Percentiles rank a stretch among this genome's conserved stretches.
Conservation (phyloP, 2,888 invertebrate species). For the Nebria salina region DNA sequence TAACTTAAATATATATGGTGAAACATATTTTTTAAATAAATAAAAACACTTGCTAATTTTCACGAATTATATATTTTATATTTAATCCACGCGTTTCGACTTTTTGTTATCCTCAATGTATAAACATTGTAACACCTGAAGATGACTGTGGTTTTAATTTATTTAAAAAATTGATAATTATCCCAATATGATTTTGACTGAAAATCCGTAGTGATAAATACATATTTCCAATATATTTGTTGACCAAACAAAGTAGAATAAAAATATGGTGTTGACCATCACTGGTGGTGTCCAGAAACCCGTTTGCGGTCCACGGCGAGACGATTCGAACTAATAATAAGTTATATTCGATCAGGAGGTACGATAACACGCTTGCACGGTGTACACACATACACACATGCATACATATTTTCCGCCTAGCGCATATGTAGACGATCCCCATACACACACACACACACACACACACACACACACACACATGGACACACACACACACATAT, state of each 20-base stretch:
- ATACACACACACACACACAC: constrained; percentile 19
- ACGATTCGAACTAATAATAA: constrained; percentile 47
- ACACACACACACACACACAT: constrained; percentile 14
- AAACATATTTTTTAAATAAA: too few species aligned
- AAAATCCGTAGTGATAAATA: too few species aligned
- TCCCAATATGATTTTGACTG: too few species aligned
- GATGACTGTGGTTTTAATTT: too few species aligned
- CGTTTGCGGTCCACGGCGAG: constrained; percentile 46
- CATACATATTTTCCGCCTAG: constrained; percentile 16
- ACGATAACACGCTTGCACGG: constrained; percentile 41
- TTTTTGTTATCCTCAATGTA: too few species aligned
- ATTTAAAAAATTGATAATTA: too few species aligned
- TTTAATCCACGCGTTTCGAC: too few species aligned
- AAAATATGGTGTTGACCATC: constrained; percentile 26
- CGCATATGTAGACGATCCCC: not conserved
- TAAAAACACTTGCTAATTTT: too few species aligned
- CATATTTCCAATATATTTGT: too few species aligned
- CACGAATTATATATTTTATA: too few species aligned
- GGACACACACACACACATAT: constrained; percentile 12
- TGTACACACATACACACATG: constrained; percentile 24
- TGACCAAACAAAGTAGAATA: not conserved
- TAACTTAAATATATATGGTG: too few species aligned
- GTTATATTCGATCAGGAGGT: constrained; percentile 46
- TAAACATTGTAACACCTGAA: too few species aligned
- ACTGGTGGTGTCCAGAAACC: constrained; percentile 39